These are phyloP conservation scores for Stomorhina lunata DNA, from an alignment of 2,888 invertebrate genomes.

Conservation along the genomic window DNA sequence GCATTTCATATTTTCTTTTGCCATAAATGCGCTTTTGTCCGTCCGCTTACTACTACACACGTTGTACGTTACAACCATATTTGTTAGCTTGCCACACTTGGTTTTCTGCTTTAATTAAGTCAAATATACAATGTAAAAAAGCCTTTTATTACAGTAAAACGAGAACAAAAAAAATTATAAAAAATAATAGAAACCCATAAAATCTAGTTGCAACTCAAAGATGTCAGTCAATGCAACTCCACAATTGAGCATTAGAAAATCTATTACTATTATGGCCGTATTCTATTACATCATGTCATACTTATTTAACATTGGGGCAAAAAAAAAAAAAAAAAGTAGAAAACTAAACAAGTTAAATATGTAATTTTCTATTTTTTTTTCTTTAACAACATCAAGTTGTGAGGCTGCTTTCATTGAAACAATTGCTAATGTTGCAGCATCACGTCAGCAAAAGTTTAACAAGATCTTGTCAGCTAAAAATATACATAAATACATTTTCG, in stretches of 20 bases:
- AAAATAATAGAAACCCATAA: neutral
- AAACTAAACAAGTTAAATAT: neutral
- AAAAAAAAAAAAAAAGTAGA: neutral
- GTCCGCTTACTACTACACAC: neutral
- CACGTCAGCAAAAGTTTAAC: neutral
- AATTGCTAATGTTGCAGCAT: slow-evolving; percentile 22
- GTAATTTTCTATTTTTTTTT: neutral
- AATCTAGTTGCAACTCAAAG: slow-evolving; percentile 25
- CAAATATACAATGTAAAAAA: slow-evolving; percentile 48
- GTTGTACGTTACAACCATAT: slow-evolving; percentile 51
- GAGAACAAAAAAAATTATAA: neutral
- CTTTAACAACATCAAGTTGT: neutral
- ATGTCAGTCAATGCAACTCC: neutral
- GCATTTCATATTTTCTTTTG: slow-evolving; percentile 5
- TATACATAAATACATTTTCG: neutral
- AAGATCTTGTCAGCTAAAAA: neutral
- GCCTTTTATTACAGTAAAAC: neutral
- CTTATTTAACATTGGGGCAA: slow-evolving; percentile 23
- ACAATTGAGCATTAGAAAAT: slow-evolving; percentile 4
- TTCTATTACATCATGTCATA: slow-evolving; percentile 54
- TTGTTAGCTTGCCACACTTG: slow-evolving; percentile 60
- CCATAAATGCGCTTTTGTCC: neutral
- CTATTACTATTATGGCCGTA: slow-evolving; percentile 19
- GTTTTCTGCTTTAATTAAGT: slow-evolving; percentile 61
- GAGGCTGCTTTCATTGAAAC: slow-evolving; percentile 4